Base-by-base conservation (phyloP, 2,888 invertebrate genomes). In the Galerucella calmariensis region DNA sequence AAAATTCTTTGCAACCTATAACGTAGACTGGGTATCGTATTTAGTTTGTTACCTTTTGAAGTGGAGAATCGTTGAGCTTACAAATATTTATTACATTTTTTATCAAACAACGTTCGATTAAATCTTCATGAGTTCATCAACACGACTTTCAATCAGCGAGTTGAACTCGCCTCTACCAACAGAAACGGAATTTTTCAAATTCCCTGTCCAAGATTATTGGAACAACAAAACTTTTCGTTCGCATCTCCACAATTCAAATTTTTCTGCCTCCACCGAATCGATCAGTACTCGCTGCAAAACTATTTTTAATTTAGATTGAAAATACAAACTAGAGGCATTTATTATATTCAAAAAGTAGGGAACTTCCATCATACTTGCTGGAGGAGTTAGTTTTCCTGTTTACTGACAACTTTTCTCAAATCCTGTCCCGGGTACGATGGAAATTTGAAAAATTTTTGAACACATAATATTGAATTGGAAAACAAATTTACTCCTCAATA, bases 231-330 rank as follows among this genome's bases (percentile, higher is more conserved):
- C 71, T 71, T 71, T 58, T 53, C 65, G 63, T 35, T 51, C 70
- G 70, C 65, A 63, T 65, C 65, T 46, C 44, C 44, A 44, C 66
- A 44, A 71, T 65, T 58, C 16, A 53, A 71, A 65, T 71, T 71
- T 71, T 66, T 44, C 58, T 44, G 66, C 58, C 58, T 71, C 46
- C 46, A 41, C 35, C 56, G 41, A 24, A 10, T 71, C 71, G 71
- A 71, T 71, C 62, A 41, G 53, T 67, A 16, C 56, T 67, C 56
- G 62, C 63, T 53, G 48, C 53, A 46, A 70, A 53, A 63, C 62
- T 63, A 70, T 63, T 70, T 63, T 53, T 70, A 70, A 70, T 70
- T 70, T 51, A 70, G 69, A 70, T 70, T 70, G 69, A 63, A 70
- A 70, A 70, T 44, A 44, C 48, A 41, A 59, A 46, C 14, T 35